These are phyloP conservation scores for Protonibea diacanthus DNA, from an alignment of 2,797 vertebrate genomes.

Conservation along the genomic window DNA sequence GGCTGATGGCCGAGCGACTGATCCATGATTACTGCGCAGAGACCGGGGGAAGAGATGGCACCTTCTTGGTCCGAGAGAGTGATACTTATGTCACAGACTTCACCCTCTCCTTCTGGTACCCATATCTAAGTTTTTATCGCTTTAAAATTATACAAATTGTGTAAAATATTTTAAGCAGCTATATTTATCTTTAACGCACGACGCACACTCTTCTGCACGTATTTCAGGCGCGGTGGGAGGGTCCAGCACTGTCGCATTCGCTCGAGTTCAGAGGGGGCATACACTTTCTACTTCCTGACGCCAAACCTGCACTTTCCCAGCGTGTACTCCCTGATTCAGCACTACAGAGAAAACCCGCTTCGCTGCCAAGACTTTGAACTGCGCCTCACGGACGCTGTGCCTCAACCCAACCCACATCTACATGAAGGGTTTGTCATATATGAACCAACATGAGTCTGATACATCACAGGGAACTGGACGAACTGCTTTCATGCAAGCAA, in stretches of 20 bases:
- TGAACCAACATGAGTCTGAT: background rate
- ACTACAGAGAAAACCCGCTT: constrained; percentile 93
- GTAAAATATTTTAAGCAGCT: background rate
- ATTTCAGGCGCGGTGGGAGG: constrained; percentile 89
- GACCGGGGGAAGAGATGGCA: constrained; percentile 90
- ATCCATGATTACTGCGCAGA: constrained; percentile 93
- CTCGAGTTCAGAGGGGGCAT: constrained; percentile 84
- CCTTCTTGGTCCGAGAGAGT: constrained; percentile 94
- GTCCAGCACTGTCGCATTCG: constrained; percentile 97
- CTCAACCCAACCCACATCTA: constrained; percentile 90
- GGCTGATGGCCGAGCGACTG: constrained; percentile 90
- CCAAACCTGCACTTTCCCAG: constrained; percentile 92
- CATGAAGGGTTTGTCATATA: constrained; percentile 85
- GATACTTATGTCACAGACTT: constrained; percentile 88
- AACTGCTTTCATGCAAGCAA: background rate
- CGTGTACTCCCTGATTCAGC: constrained; percentile 91
- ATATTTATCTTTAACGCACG: background rate
- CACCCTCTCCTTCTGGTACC: constrained; percentile 97
- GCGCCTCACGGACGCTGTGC: constrained; percentile 92
- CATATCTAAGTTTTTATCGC: background rate
- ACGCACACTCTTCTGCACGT: background rate
- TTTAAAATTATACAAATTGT: background rate
- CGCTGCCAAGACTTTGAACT: constrained; percentile 95
- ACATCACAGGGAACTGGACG: background rate
- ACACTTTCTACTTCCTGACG: constrained; percentile 90